phyloP scores from a whole-genome alignment of 2,113 vertebrate genomes.

The Centropus bengalensis region DNA sequence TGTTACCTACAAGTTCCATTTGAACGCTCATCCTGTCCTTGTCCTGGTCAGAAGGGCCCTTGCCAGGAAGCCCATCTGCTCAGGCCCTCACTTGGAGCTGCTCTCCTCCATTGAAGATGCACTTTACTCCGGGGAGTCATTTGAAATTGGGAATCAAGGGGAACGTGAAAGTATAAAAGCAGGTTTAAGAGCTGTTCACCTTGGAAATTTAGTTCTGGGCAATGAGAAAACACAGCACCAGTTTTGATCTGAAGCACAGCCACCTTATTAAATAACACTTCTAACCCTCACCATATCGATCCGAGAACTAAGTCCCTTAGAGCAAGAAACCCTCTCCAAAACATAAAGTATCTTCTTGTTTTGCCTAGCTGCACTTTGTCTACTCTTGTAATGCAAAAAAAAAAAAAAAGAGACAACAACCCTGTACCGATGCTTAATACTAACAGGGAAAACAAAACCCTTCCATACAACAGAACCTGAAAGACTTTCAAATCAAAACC shows the following conservation, averaged over 20 bases:
- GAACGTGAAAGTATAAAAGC: neutral
- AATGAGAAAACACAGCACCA: neutral
- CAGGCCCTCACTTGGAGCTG: neutral
- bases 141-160: neutral
- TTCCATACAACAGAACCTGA: neutral
- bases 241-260: neutral
- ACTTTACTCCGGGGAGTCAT: neutral
- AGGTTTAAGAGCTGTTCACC: neutral
- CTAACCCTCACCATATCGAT: fast-evolving
- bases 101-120: neutral
- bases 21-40: neutral
- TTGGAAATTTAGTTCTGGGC: neutral
- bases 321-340: neutral
- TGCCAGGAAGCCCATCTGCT: fast-evolving
- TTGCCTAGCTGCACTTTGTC: neutral
- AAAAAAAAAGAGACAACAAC: neutral
- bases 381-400: neutral
- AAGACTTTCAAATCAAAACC: neutral
- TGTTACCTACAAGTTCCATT: neutral
- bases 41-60: neutral
- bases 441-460: neutral
- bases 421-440: neutral
- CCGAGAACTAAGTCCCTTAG: neutral
- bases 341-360: neutral
- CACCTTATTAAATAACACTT: neutral